phyloP scores from a whole-genome alignment of 2,888 invertebrate genomes.

The Hirtodrosophila alboralis region DNA sequence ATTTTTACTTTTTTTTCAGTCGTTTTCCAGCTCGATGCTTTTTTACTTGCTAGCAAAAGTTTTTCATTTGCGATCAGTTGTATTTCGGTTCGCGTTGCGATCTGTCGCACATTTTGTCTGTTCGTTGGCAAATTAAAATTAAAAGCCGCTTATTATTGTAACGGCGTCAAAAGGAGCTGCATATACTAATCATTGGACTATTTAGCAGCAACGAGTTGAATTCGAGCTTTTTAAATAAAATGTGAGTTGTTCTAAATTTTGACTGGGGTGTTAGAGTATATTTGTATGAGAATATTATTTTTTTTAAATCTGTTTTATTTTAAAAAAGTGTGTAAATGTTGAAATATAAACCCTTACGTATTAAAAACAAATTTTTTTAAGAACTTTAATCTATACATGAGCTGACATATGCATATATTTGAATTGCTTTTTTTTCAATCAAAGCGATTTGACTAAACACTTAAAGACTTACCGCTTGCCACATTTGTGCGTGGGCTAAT shows the following conservation, averaged over 20 bases:
- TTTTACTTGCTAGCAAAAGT: constrained; percentile 82
- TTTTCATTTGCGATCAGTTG: constrained; percentile 83
- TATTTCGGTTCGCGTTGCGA: constrained; percentile 82
- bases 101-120: constrained; percentile 76
- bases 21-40: constrained; percentile 76
- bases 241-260: constrained; percentile 27
- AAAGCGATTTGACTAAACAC: constrained; percentile 4
- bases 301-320: too few relatives aligned
- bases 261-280: not conserved
- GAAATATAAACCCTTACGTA: not conserved
- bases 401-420: not conserved
- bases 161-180: constrained; percentile 26
- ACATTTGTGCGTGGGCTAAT: constrained; percentile 39
- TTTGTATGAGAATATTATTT: not conserved
- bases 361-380: not conserved
- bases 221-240: constrained; percentile 22
- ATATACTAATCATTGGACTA: constrained; percentile 16
- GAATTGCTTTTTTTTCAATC: constrained; percentile 7
- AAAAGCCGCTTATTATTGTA: constrained; percentile 24
- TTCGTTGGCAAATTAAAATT: constrained; percentile 31
- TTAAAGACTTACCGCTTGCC: constrained; percentile 1
- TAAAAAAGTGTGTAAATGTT: too few relatives aligned
- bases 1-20: constrained; percentile 73
- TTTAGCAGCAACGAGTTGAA: constrained; percentile 5
- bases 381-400: not conserved